Conservation (phyloP, 2,797 vertebrate species). For the Lutjanus campechanus region DNA sequence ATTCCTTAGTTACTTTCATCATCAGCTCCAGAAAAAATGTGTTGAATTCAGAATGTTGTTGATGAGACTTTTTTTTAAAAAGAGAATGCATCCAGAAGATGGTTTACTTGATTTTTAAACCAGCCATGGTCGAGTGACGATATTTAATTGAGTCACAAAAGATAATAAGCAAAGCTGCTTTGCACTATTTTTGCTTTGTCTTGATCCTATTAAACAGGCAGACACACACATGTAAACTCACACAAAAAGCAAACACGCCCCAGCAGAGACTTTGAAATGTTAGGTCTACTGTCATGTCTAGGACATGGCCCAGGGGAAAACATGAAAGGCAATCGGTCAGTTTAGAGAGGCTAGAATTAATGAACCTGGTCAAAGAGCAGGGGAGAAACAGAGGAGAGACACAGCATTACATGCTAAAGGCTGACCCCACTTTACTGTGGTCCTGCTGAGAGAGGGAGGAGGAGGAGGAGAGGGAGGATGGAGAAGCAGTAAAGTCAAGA, state of each 20-base stretch:
- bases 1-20: no score
- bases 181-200: slow-evolving; percentile 60
- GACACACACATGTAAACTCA: slow-evolving; percentile 58
- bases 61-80: no score
- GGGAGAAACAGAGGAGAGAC: slow-evolving; percentile 68
- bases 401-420: slow-evolving; percentile 71
- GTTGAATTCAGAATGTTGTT: no score
- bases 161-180: slow-evolving; percentile 67
- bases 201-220: slow-evolving; percentile 54
- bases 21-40: no score
- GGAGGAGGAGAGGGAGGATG: slow-evolving; percentile 40
- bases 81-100: no score
- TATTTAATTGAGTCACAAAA: slow-evolving; percentile 51
- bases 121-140: not conserved
- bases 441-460: slow-evolving; percentile 57
- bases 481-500: slow-evolving; percentile 62
- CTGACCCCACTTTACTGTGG: slow-evolving; percentile 81
- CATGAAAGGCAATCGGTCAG: slow-evolving; percentile 75
- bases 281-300: slow-evolving; percentile 74
- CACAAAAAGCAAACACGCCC: slow-evolving; percentile 43
- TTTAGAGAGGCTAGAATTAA: slow-evolving; percentile 70
- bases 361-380: slow-evolving; percentile 79
- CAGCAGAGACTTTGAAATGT: slow-evolving; percentile 66
- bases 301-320: slow-evolving; percentile 72
- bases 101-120: no score